phyloP scores from a whole-genome alignment of 1,140 invertebrate species.

The Lepidurus arcticus region DNA sequence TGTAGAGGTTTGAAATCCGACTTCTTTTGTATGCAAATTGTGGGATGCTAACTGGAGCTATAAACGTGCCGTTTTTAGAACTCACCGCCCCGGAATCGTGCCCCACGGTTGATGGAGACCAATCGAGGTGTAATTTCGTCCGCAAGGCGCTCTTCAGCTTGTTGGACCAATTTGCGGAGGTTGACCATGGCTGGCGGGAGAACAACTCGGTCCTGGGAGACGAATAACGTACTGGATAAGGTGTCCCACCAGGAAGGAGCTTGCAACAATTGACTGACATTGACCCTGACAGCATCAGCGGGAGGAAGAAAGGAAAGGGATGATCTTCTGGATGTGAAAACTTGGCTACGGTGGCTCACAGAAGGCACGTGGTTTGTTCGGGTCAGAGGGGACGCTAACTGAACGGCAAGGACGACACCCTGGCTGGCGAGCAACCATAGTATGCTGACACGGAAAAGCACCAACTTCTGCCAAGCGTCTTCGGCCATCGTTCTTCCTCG shows the following conservation, averaged over 20 bases:
- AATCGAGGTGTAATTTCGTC: slow-evolving; percentile 25
- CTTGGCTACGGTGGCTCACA: background rate
- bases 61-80: background rate
- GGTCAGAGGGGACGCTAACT: background rate
- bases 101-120: slow-evolving; percentile 31
- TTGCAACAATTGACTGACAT: slow-evolving; percentile 9
- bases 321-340: background rate
- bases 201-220: background rate
- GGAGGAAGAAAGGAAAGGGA: background rate
- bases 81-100: slow-evolving; percentile 32
- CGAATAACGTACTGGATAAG: background rate
- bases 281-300: background rate
- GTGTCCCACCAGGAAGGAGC: slow-evolving; percentile 12
- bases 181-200: slow-evolving; percentile 27
- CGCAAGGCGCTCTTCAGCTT: slow-evolving; percentile 25
- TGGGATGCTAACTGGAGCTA: background rate
- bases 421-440: background rate
- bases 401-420: background rate
- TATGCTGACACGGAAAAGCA: background rate
- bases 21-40: no score
- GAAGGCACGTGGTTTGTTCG: background rate
- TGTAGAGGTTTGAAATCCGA: no score
- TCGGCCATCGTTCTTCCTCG: background rate
- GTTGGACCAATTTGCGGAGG: slow-evolving; percentile 23
- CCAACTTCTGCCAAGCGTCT: background rate